phyloP scores from a whole-genome alignment of 2,888 invertebrate species.

The Cremastinae sp. region DNA sequence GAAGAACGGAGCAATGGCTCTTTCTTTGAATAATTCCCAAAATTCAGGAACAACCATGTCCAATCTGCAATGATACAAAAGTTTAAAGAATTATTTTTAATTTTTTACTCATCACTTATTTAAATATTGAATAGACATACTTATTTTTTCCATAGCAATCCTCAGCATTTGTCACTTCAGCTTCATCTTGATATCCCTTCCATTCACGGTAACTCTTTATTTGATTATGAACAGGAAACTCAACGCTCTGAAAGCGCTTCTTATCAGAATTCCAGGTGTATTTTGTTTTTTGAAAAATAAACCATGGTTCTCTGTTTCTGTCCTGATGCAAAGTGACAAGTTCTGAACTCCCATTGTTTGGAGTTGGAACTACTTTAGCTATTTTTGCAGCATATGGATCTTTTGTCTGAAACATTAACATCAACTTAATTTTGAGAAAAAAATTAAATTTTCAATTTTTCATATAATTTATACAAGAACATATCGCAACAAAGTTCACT shows the following conservation, averaged over 20 bases:
- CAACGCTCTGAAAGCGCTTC: constrained; percentile 89
- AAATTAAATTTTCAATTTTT: background rate
- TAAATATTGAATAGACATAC: constrained; percentile 81
- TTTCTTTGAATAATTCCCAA: constrained; percentile 96
- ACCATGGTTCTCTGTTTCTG: constrained; percentile 87
- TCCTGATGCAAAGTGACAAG: constrained; percentile 89
- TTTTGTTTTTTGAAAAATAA: constrained; percentile 98
- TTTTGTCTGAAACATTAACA: constrained; percentile 85
- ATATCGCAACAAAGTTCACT: background rate
- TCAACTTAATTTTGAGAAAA: no score
- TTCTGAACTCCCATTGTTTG: constrained; percentile 98
- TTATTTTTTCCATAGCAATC: constrained; percentile 94
- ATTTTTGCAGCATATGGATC: constrained; percentile 89
- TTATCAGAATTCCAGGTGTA: constrained; percentile 94
- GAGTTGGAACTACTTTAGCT: constrained; percentile 96
- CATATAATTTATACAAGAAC: background rate
- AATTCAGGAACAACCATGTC: constrained; percentile 97
- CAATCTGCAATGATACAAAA: constrained; percentile 80
- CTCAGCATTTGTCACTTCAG: constrained; percentile 87
- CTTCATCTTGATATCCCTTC: constrained; percentile 93
- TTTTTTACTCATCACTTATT: no score
- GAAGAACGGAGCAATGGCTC: constrained; percentile 99
- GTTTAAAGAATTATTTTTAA: constrained; percentile 29
- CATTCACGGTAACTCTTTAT: constrained; percentile 89
- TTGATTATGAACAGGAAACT: constrained; percentile 90